These are phyloP conservation scores for Phoenoteleia sp. DNA, from an alignment of 2,888 invertebrate genomes.

Conservation along the genomic window DNA sequence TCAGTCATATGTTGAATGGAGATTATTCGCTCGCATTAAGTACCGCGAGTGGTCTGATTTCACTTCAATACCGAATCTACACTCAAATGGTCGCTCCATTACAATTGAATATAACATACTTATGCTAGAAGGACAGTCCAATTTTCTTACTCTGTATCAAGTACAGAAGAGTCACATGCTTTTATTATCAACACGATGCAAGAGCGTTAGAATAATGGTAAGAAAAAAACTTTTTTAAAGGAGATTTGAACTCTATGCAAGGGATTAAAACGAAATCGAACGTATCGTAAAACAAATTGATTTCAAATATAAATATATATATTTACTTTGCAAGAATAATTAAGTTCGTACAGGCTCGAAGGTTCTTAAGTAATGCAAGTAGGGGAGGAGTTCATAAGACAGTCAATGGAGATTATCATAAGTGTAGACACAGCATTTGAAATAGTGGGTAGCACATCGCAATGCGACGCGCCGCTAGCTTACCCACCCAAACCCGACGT, in stretches of 20 bases:
- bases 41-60: constrained; percentile 76
- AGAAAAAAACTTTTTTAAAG: too few relatives aligned
- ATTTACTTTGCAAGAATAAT: too few relatives aligned
- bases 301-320: background rate
- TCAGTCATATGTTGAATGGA: constrained; percentile 82
- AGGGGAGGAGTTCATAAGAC: background rate
- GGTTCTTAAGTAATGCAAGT: background rate
- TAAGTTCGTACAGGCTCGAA: too few relatives aligned
- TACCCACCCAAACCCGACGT: constrained; percentile 83
- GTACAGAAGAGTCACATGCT: background rate
- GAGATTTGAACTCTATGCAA: too few relatives aligned
- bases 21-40: constrained; percentile 76
- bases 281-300: background rate
- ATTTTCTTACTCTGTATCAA: background rate
- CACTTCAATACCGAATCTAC: constrained; percentile 54
- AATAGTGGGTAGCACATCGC: constrained; percentile 72
- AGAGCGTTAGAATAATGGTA: background rate
- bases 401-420: constrained; percentile 53
- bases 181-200: constrained; percentile 23
- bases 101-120: constrained; percentile 28
- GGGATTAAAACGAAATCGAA: background rate
- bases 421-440: constrained; percentile 57
- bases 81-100: constrained; percentile 47
- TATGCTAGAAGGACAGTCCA: constrained; percentile 4
- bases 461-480: constrained; percentile 85